Evolutionary conservation across 2,888 invertebrate species (phyloP), one percentile per base, ranked within the genome.

Genomic region (Poecilobothrus nobilitatus): DNA sequence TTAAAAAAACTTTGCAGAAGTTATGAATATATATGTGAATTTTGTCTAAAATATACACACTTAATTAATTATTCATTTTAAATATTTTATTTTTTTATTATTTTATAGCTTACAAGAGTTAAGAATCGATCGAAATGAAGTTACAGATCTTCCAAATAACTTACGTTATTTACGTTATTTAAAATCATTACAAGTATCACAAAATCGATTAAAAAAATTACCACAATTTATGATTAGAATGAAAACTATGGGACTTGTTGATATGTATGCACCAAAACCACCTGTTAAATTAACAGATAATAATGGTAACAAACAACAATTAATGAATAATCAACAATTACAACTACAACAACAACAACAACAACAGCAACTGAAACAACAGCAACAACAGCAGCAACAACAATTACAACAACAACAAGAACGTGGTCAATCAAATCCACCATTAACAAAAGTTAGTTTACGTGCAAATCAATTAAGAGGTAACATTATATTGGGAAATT

Each of bases 401-500:
- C n/a, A n/a, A n/a, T n/a, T n/a, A n/a, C 21, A 8, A 8, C 37
- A 37, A 8, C 37, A 37, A 37, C 7, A 63, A 9, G 12, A 63
- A 20, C 21, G 22, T 12, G 12, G 12, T 3, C 27, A 63, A 27
- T 27, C 27, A 18, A 76, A 74, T 68, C 81, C 86, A 27, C 86
- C 87, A 12, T 81, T 91, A 21, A 89, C 89, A 61, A 89, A 86
- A 73, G 87, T 92, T n/a, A 91, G 91, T 78, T 83, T 92, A 63
- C 84, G 91, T 68, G 88, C 90, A 72, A 92, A 92, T 80, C 86
- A 89, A 72, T 82, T 92, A 37, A 91, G 92, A 80, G 92, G 92
- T 69, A 91, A 89, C 82, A 92, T 93, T 72, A 89, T 92, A 73
- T 86, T 93, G 67, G 92, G 91, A 69, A 92, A 92, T 80, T 92